Evolutionary conservation across 2,888 invertebrate genomes (phyloP).

Genomic region (Imbricaverruca yamaguchii): DNA sequence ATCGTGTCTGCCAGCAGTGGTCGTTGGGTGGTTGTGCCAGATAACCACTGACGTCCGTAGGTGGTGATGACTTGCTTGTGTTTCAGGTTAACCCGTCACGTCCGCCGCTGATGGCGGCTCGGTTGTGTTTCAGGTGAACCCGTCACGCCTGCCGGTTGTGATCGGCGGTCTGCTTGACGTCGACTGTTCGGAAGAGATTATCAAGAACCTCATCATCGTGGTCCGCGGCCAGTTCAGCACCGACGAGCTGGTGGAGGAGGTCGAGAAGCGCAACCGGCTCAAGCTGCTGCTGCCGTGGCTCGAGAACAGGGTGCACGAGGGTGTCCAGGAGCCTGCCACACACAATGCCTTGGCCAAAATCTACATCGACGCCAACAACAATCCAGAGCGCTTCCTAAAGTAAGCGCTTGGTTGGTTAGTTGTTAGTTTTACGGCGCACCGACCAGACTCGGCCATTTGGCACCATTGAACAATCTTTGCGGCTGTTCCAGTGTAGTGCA

Average conservation of each 20-base stretch:
- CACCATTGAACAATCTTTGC: too few relatives aligned
- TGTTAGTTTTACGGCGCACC: too few relatives aligned
- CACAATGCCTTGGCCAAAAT: conserved; percentile 99
- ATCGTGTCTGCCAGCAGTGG: too few relatives aligned
- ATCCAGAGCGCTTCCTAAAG: conserved; percentile 85
- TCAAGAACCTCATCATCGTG: conserved; percentile 95
- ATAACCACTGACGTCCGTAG: too few relatives aligned
- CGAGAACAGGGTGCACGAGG: conserved; percentile 94
- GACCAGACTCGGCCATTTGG: too few relatives aligned
- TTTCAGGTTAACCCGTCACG: too few relatives aligned
- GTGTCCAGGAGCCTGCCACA: conserved; percentile 93
- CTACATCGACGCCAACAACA: conserved; percentile 99
- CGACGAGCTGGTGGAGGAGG: conserved; percentile 96
- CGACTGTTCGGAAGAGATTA: conserved; percentile 97
- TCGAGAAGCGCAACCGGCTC: conserved; percentile 84
- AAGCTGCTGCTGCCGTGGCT: conserved; percentile 94
- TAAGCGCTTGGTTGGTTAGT: conserved; percentile 41
- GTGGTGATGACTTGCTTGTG: too few relatives aligned
- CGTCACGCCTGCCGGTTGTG: conserved; percentile 93
- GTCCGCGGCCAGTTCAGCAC: conserved; percentile 98
- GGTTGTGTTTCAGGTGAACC: conserved; percentile 64
- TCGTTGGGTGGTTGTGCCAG: too few relatives aligned
- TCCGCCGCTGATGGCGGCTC: too few relatives aligned
- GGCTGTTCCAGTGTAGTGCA: too few relatives aligned
- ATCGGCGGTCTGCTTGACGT: conserved; percentile 96